Evolutionary conservation across 1,140 invertebrate species (phyloP).

Genomic region (Trachymyrmex cornetzi): DNA sequence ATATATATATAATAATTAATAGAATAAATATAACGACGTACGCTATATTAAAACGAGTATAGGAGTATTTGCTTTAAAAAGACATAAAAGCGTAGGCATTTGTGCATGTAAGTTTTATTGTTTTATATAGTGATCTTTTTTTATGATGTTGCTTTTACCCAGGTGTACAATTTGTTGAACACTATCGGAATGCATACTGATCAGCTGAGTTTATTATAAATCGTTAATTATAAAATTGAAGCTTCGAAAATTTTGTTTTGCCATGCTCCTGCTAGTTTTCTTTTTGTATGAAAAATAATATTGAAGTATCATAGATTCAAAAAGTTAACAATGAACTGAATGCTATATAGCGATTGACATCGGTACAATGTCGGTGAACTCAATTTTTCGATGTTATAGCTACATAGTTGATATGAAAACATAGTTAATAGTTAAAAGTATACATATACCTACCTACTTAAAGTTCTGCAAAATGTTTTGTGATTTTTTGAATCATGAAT

Average conservation of each 20-base stretch:
- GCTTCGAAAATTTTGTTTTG: conserved; percentile 15
- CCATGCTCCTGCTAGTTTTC: neutral
- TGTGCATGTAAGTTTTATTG: conserved; percentile 73
- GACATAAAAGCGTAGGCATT: conserved; percentile 51
- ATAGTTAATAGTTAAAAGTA: neutral
- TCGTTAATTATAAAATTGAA: neutral
- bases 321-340: neutral
- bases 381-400: neutral
- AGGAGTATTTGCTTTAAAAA: conserved; percentile 39
- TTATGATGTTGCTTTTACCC: conserved; percentile 75
- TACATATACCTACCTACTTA: neutral
- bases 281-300: neutral
- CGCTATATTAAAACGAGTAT: conserved; percentile 1
- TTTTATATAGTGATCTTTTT: conserved; percentile 73
- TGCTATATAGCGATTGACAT: neutral
- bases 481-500: neutral
- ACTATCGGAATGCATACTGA: conserved; percentile 86
- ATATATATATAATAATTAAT: neutral
- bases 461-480: neutral
- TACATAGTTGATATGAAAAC: neutral
- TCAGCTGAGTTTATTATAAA: conserved; percentile 60
- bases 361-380: neutral
- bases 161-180: conserved; percentile 90
- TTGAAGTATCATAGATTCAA: neutral
- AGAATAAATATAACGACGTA: neutral